phyloP scores from a whole-genome alignment of 2,113 vertebrate species.

The Suncus etruscus region DNA sequence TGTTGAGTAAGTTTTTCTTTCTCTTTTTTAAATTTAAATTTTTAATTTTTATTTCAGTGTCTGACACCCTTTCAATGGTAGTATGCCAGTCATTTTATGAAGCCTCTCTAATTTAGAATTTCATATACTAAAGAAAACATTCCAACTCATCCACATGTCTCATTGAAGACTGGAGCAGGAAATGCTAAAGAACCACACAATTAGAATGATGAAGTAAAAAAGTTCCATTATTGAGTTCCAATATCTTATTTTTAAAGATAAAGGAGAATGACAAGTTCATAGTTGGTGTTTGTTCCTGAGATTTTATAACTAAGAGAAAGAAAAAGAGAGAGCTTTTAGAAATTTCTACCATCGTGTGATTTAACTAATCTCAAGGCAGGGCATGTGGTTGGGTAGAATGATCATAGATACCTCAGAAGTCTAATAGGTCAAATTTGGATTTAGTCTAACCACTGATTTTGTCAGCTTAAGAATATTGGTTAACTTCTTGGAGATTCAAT shows the following conservation, averaged over 20 bases:
- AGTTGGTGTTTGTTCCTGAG: no score
- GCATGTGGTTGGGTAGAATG: background rate
- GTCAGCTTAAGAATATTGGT: conserved; percentile 20
- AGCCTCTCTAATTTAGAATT: conserved; percentile 54
- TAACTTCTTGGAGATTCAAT: conserved; percentile 19
- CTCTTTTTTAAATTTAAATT: background rate
- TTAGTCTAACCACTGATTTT: conserved; percentile 36
- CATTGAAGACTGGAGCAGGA: conserved; percentile 27
- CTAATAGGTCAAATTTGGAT: background rate
- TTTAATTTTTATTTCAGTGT: background rate
- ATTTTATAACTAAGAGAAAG: background rate
- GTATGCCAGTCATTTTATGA: background rate
- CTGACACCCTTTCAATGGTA: background rate
- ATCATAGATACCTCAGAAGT: background rate
- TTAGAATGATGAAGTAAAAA: background rate
- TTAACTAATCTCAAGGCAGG: background rate
- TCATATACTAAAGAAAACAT: conserved; percentile 30
- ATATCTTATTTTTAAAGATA: conserved; percentile 32
- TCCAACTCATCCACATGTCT: background rate
- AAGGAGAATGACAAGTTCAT: no score
- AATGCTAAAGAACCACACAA: conserved; percentile 13
- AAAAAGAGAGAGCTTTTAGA: background rate
- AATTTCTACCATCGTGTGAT: background rate
- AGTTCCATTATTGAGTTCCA: background rate
- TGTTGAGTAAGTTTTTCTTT: conserved; percentile 38